Conservation (phyloP, 2,888 invertebrate species). For the Drosophila macrothrix region DNA sequence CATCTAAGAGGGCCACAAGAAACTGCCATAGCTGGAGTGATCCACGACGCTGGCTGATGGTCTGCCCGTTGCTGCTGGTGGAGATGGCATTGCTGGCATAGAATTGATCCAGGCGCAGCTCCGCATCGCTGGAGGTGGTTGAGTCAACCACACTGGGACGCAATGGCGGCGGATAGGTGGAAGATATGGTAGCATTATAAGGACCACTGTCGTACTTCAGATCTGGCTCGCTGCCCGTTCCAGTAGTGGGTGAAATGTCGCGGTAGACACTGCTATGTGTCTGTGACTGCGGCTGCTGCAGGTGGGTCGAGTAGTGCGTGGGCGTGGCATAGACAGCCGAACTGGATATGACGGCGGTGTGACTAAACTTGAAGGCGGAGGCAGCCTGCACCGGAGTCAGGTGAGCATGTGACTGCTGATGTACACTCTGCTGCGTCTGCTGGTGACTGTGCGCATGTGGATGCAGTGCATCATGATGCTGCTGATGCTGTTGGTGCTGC, state of each 20-base stretch:
- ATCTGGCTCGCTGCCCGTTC: slow-evolving; percentile 65
- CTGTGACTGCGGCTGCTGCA: slow-evolving; percentile 68
- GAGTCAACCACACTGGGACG: slow-evolving; percentile 81
- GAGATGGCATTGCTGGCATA: slow-evolving; percentile 82
- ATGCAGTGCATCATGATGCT: slow-evolving; percentile 55
- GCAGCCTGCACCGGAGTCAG: slow-evolving; percentile 68
- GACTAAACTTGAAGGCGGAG: slow-evolving; percentile 78
- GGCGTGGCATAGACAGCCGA: slow-evolving; percentile 73
- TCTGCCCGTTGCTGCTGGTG: slow-evolving; percentile 76
- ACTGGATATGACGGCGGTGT: slow-evolving; percentile 76
- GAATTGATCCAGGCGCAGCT: slow-evolving; percentile 83
- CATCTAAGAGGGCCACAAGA: slow-evolving; percentile 92
- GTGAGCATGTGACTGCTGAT: slow-evolving; percentile 66
- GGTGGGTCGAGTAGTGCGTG: slow-evolving; percentile 62
- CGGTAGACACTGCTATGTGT: slow-evolving; percentile 57
- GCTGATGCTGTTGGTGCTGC: slow-evolving; percentile 51
- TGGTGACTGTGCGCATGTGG: slow-evolving; percentile 57
- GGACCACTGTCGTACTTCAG: slow-evolving; percentile 83
- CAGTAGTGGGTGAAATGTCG: slow-evolving; percentile 76
- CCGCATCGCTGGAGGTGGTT: slow-evolving; percentile 83
- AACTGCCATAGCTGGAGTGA: slow-evolving; percentile 98
- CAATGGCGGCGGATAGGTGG: slow-evolving; percentile 80
- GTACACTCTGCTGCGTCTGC: slow-evolving; percentile 56
- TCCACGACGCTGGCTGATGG: slow-evolving; percentile 89
- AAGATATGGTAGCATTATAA: slow-evolving; percentile 83